These are phyloP conservation scores for Tanypteryx hageni DNA, from an alignment of 2,888 invertebrate genomes.

Conservation along the genomic window DNA sequence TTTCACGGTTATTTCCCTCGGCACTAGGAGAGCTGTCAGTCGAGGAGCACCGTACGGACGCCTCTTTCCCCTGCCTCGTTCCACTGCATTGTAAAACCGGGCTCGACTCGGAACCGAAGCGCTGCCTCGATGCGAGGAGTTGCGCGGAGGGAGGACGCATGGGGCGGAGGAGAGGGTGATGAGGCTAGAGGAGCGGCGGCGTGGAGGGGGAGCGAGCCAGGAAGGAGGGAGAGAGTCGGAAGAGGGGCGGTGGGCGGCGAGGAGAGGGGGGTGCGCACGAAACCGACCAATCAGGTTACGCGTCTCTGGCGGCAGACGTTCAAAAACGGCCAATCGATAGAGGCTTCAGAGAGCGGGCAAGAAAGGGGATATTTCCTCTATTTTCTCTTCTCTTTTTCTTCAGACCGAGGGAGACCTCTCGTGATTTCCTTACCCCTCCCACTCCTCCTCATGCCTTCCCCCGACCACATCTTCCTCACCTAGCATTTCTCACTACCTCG, in stretches of 20 bases:
- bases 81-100: conserved; percentile 30
- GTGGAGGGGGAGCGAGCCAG: background rate
- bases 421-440: too few species aligned
- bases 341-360: too few species aligned
- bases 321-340: conserved; percentile 43
- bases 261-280: background rate
- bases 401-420: too few species aligned
- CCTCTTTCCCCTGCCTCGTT: background rate
- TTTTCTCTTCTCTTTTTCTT: too few species aligned
- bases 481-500: too few species aligned
- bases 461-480: too few species aligned
- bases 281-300: conserved; percentile 16
- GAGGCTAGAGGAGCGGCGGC: background rate
- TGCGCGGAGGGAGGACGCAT: background rate
- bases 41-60: too few species aligned
- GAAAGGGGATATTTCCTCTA: too few species aligned
- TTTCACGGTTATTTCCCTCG: too few species aligned
- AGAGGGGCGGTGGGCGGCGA: background rate
- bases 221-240: background rate
- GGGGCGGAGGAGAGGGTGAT: background rate
- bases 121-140: too few species aligned
- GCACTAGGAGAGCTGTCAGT: background rate
- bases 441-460: too few species aligned
- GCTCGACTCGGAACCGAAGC: background rate
- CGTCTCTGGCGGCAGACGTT: conserved; percentile 44